Evolutionary conservation across 2,113 vertebrate genomes (phyloP), one percentile per base, ranked within the genome.

Genomic region (Platysternon megacephalum): DNA sequence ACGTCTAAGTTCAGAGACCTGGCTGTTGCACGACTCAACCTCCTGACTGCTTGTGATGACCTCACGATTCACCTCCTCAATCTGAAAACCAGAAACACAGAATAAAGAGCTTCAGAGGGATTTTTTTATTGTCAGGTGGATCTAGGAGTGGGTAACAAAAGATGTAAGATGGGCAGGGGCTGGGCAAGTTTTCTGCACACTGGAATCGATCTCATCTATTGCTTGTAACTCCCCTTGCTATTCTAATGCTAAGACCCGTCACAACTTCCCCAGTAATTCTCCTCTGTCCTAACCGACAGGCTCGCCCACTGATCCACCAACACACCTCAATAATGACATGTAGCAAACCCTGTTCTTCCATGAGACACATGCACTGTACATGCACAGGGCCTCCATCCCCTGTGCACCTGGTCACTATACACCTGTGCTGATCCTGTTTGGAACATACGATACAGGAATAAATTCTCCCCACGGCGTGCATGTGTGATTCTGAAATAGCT

Each of bases 11-110:
- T 99, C 98, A 1, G 97, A 98, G 5, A 98, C 97, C 6, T 99
- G 98, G 0, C 96, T 98, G 92, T 98, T 98, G 88, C 98, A 98
- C 79, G 96, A 97, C 74, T 98, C 98, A 24, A 98, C 97, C 83
- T 98, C 98, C 91, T 98, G 98, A 2, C 98, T 97, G 1, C 98
- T 98, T 0, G 95, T 98, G 52, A 95, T 96, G 85, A 98, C 98
- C 68, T 98, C 98, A 92, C 97, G 97, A 91, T 98, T 98, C 85
- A 98, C 97, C 88, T 98, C 98, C 93, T 98, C 98, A 95, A 98
- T 98, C 98, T 99, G 97, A 29, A 96, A 87, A 65, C 4, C 87
- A 56, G 13, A 82, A 26, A n/a, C 2, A 3, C 17, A 53, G 97
- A 13, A 52, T 2, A 82, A 56, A 42, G 39, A 4, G 0, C 2